phyloP scores from a whole-genome alignment of 2,797 vertebrate genomes.

The Agapornis canus region DNA sequence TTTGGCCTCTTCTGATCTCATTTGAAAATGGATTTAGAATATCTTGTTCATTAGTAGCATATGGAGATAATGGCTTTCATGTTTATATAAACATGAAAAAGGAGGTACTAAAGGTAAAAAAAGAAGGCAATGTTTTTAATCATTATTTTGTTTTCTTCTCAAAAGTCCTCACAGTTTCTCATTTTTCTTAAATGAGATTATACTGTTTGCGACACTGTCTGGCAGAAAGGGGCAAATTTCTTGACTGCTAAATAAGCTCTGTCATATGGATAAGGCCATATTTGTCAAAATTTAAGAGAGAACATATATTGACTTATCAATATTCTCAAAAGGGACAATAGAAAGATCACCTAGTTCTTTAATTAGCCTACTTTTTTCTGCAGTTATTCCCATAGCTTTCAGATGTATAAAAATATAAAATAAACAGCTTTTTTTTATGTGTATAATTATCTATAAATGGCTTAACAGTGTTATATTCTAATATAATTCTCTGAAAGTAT shows the following conservation, averaged over 20 bases:
- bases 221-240: neutral
- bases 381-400: neutral
- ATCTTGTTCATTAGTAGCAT: neutral
- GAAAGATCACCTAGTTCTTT: neutral
- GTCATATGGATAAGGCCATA: neutral
- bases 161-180: neutral
- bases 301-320: neutral
- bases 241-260: neutral
- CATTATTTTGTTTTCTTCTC: neutral
- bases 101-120: neutral
- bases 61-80: neutral
- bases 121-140: neutral
- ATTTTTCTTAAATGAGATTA: neutral
- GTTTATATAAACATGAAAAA: neutral
- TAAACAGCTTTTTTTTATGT: neutral
- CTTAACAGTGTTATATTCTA: neutral
- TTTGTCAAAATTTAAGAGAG: neutral
- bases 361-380: constrained; percentile 2
- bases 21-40: neutral
- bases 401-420: neutral
- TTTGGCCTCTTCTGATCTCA: neutral
- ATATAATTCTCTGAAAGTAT: neutral
- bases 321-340: neutral
- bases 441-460: neutral
- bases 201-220: neutral